A percentile compares a stretch with the other conserved stretches of the same genome.
Conservation (phyloP, 2,113 vertebrate genomes). For the Strix aluco region DNA sequence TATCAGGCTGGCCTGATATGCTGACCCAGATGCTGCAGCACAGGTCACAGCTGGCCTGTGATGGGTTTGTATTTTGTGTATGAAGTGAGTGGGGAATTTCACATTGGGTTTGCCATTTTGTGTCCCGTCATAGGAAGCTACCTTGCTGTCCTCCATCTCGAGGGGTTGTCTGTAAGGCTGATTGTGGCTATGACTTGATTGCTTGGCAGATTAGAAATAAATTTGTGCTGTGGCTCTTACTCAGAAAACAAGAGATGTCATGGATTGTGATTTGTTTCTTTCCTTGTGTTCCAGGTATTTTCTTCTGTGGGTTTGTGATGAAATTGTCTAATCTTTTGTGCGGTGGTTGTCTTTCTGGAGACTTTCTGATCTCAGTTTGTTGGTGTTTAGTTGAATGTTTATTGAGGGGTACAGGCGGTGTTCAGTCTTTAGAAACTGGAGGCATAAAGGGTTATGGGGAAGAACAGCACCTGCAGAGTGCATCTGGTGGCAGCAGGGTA, state of each 20-base stretch:
- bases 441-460: not conserved
- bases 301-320: not conserved
- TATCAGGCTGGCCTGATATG: not conserved
- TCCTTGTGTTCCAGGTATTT: not conserved
- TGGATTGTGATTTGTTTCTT: not conserved
- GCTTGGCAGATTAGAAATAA: not conserved
- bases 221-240: not conserved
- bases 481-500: not conserved
- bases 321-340: not conserved
- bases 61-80: rapidly evolving
- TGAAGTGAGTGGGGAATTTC: not conserved
- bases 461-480: not conserved
- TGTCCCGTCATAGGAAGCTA: not conserved
- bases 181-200: not conserved
- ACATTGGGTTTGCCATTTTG: not conserved
- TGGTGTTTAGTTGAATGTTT: not conserved
- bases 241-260: not conserved
- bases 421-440: not conserved
- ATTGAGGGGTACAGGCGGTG: not conserved
- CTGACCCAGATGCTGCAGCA: not conserved
- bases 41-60: not conserved
- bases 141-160: not conserved
- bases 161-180: not conserved
- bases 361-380: not conserved
- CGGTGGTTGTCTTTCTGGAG: not conserved